Evolutionary conservation across 2,113 vertebrate genomes (phyloP), one percentile per base, ranked within the genome.

Genomic region (Cyprinodon variegatus): DNA sequence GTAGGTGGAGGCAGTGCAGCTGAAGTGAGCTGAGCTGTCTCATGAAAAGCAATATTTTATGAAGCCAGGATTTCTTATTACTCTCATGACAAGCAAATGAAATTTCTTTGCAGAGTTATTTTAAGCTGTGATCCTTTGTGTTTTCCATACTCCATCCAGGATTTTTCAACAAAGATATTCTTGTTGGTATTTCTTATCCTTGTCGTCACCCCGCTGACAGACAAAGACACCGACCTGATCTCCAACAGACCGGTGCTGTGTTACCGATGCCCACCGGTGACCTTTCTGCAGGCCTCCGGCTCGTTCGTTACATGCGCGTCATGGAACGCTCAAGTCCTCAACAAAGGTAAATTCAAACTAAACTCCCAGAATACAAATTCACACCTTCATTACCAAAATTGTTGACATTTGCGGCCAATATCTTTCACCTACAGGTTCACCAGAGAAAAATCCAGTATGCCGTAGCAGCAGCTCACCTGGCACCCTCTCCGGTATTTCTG

Each of bases 361-460:
- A 29, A 29, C 29, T 29, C 29, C 29, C 29, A 29, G 29, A 29
- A 29, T 29, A 29, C 29, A 29, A 29, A 29, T 29, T 29, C 29
- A 29, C 29, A 29, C 29, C 1, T 29, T 29, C 29, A 29, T 29
- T 29, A 29, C 29, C 29, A 29, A 29, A 29, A 29, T 29, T 29
- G 29, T 29, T 29, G 29, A 29, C 29, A 29, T 29, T 29, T 29
- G 29, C 10, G 1, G 13, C 29, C 29, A 0, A 78, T 61, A 10
- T 95, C 93, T 10, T 77, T 93, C 29, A 29, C 29, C 29, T 74
- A 2, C 79, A 95, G 94, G 94, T 4, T 92, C 89, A 0, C 3
- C 85, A 0, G 3, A 83, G 0, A 8, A 2, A 1, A 68, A 95
- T 74, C 93, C 92, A 0, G 84, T 78, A 39, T 95, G 94, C 70